Evolutionary conservation across 1,140 invertebrate species (phyloP), one percentile per base, ranked within the genome.

Genomic region (Solenopsis fugax): DNA sequence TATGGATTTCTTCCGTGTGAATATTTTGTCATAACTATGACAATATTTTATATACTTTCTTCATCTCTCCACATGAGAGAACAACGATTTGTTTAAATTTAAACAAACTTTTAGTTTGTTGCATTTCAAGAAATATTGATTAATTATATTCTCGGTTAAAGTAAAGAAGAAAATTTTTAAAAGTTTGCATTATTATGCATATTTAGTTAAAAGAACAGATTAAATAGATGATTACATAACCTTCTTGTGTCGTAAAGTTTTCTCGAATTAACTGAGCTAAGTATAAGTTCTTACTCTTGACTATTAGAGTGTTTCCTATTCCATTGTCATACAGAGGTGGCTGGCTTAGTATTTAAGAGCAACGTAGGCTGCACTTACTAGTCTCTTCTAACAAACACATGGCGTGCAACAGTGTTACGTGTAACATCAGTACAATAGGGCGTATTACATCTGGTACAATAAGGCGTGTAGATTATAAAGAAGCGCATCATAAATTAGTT

Each of bases 321-420:
- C 62, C 34, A 84, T 60, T 84, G 80, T 84, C 80, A 75, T 41
- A 62, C 69, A 12, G 37, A 58, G 13, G 45, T 37, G 41, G 54
- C 13, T n/a, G 24, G 45, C 37, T 37, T 45, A 21, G 34, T 56
- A 60, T 45, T 75, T 84, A 62, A 84, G 18, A 37, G 41, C 29
- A 41, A 45, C 41, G 41, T 60, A 75, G 54, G 45, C 54, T 62
- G 21, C 54, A 75, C 24, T 75, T 84, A 82, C 1, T 62, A 48
- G 41, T 13, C 6, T 84, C 24, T 13, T 60, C 24, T 48, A 60
- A 50, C n/a, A 60, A 84, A 75, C 21, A 84, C 34, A 10, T 84
- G 29, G 6, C 24, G 24, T 58, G 54, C 69, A 73, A 84, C 41
- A 45, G 9, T 60, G 41, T 73, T 62, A n/a, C 54, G 9, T 67